phyloP scores from a whole-genome alignment of 1,140 invertebrate species.

The Chlorops oryzae region DNA sequence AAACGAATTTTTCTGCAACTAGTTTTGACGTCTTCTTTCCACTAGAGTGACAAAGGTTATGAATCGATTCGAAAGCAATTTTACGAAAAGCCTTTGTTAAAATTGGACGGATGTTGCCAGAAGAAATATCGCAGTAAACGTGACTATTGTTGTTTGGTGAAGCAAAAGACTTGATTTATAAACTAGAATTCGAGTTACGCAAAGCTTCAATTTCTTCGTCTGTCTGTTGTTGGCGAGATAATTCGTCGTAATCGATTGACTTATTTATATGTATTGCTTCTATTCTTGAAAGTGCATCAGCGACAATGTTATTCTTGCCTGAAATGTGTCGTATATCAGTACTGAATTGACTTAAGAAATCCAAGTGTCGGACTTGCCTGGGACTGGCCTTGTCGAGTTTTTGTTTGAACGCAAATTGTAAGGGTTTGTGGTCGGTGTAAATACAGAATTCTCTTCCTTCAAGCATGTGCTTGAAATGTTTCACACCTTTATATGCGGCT shows the following conservation, averaged over 20 bases:
- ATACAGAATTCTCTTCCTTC: slow-evolving; percentile 43
- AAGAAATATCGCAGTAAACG: slow-evolving; percentile 12
- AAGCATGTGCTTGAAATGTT: slow-evolving; percentile 21
- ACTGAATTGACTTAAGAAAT: slow-evolving; percentile 45
- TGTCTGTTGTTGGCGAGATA: slow-evolving; percentile 3
- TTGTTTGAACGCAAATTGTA: slow-evolving; percentile 35
- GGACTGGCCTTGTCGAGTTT: slow-evolving; percentile 28
- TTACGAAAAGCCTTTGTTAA: neutral
- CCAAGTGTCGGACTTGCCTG: slow-evolving; percentile 32
- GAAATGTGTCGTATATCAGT: slow-evolving; percentile 39
- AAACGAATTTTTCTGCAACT: slow-evolving; percentile 1
- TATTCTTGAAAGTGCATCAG: slow-evolving; percentile 35
- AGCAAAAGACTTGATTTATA: neutral
- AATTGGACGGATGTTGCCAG: neutral
- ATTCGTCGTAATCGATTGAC: neutral
- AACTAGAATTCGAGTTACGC: neutral
- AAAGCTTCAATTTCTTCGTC: slow-evolving; percentile 3
- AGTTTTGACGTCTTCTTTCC: neutral
- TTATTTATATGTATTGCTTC: too few species aligned
- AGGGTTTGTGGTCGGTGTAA: slow-evolving; percentile 46
- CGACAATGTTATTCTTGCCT: slow-evolving; percentile 38
- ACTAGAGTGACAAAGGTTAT: slow-evolving; percentile 5
- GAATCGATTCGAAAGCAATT: neutral
- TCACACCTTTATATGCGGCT: slow-evolving; percentile 28
- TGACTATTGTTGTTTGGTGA: neutral